Evolutionary conservation across 1,140 invertebrate genomes (phyloP).

Genomic region (Papilio dardanus): DNA sequence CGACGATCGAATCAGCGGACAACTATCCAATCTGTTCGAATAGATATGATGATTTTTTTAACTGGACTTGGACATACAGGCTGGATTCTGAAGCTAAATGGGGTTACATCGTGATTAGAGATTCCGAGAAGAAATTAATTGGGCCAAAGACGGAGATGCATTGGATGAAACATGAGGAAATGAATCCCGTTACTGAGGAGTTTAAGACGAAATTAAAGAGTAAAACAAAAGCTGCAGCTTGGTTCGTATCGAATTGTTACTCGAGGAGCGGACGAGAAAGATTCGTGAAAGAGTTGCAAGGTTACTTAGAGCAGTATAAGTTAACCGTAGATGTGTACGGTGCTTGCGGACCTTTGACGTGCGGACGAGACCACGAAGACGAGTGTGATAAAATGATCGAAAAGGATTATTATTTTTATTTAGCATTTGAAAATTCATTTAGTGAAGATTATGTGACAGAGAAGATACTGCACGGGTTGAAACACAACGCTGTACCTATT

Average conservation of each 20-base stretch:
- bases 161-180: slow-evolving; percentile 67
- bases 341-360: slow-evolving; percentile 81
- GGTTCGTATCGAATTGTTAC: slow-evolving; percentile 87
- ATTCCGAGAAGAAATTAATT: slow-evolving; percentile 58
- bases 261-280: slow-evolving; percentile 81
- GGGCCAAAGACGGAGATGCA: slow-evolving; percentile 66
- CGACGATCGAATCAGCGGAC: slow-evolving; percentile 68
- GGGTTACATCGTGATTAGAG: slow-evolving; percentile 76
- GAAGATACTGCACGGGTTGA: slow-evolving; percentile 83
- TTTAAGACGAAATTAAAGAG: slow-evolving; percentile 66
- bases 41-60: slow-evolving; percentile 80
- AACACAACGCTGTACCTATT: slow-evolving; percentile 79
- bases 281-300: slow-evolving; percentile 83
- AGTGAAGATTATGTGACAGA: slow-evolving; percentile 86
- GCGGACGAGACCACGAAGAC: slow-evolving; percentile 53
- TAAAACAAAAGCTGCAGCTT: slow-evolving; percentile 82
- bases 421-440: slow-evolving; percentile 87
- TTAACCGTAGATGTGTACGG: slow-evolving; percentile 87
- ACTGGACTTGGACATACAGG: slow-evolving; percentile 87
- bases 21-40: slow-evolving; percentile 66
- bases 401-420: slow-evolving; percentile 86
- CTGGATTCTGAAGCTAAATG: slow-evolving; percentile 85
- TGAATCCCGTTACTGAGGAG: slow-evolving; percentile 63
- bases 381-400: slow-evolving; percentile 77
- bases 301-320: slow-evolving; percentile 76